Percentiles rank a stretch among this genome's conserved stretches.
These are phyloP conservation scores for Empis livida DNA, from an alignment of 2,888 invertebrate species.

Conservation along the genomic window DNA sequence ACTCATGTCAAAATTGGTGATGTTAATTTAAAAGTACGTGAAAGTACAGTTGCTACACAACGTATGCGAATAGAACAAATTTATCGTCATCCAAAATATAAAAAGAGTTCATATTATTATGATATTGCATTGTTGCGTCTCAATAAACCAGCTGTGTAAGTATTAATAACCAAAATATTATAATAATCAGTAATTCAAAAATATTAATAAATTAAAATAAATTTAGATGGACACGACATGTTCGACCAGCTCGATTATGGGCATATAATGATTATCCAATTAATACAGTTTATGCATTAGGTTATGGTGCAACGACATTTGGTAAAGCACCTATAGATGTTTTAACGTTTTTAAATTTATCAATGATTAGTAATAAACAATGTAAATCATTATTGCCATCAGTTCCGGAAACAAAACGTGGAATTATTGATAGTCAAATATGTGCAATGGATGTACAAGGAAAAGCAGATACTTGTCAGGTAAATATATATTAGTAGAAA, in stretches of 20 bases:
- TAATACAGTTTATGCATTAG: slow-evolving; percentile 38
- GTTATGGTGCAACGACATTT: slow-evolving; percentile 41
- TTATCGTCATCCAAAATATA: slow-evolving; percentile 34
- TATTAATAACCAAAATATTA: too few relatives aligned
- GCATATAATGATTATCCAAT: slow-evolving; percentile 20
- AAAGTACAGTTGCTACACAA: slow-evolving; percentile 30
- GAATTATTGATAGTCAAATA: slow-evolving; percentile 11
- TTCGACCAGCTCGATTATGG: slow-evolving; percentile 42
- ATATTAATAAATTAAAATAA: too few relatives aligned
- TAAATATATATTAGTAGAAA: neutral
- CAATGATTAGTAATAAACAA: slow-evolving; percentile 5
- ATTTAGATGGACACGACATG: neutral
- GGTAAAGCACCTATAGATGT: slow-evolving; percentile 12
- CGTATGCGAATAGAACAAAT: slow-evolving; percentile 27
- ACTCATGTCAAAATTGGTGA: slow-evolving; percentile 38
- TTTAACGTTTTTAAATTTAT: slow-evolving; percentile 8
- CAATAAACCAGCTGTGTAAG: slow-evolving; percentile 2
- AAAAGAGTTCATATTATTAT: slow-evolving; percentile 39
- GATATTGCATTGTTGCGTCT: slow-evolving; percentile 51
- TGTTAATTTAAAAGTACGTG: slow-evolving; percentile 31
- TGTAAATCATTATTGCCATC: slow-evolving; percentile 5
- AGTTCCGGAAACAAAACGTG: slow-evolving; percentile 3
- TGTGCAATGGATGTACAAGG: slow-evolving; percentile 10
- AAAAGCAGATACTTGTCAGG: neutral
- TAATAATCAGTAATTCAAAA: too few relatives aligned